Evolutionary conservation across 2,797 vertebrate genomes (phyloP), one percentile per base, ranked within the genome.

Genomic region (Neopelma chrysocephalum): DNA sequence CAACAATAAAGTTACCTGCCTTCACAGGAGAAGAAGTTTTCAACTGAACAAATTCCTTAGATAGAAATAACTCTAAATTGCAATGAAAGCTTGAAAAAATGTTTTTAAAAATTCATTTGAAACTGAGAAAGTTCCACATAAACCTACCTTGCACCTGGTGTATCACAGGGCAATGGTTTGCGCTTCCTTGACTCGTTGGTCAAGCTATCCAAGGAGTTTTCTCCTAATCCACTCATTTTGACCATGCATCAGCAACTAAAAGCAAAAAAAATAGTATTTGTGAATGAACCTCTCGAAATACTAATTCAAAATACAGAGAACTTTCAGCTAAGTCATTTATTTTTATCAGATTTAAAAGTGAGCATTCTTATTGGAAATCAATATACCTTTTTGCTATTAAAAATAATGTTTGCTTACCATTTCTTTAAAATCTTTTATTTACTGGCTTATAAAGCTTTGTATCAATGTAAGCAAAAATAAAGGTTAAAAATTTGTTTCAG

Each of bases 201-300:
- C 98, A 99, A 95, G 11, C 98, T 98, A 97, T 99, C 99, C 98
- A 99, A 98, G 90, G 98, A 98, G 96, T 98, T 99, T 96, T 99
- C 99, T 98, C 99, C 99, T 96, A 99, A 96, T 93, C 99, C 99
- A 93, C 99, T 99, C 99, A 99, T 99, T 93, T 97, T 99, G 98
- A 98, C 95, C 97, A 97, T 88, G 98, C 98, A 99, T 99, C 98
- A 99, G 98, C 98, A 98, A 98, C 99, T 99, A 97, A 81, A 97
- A 93, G 40, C 15, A 92, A 58, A 51, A 51, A 68, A 93, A 78
- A 90, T 21, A 71, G 76, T 64, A 78, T 70, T 4, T 92, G 34
- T 76, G 62, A 91, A 70, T 51, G 40, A 42, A 94, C 13, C 1
- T 22, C n/a, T 77, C 60, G 80, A 79, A 90, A 83, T 22, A 82